phyloP scores from a whole-genome alignment of 1,140 invertebrate species.

The Zophobas morio region DNA sequence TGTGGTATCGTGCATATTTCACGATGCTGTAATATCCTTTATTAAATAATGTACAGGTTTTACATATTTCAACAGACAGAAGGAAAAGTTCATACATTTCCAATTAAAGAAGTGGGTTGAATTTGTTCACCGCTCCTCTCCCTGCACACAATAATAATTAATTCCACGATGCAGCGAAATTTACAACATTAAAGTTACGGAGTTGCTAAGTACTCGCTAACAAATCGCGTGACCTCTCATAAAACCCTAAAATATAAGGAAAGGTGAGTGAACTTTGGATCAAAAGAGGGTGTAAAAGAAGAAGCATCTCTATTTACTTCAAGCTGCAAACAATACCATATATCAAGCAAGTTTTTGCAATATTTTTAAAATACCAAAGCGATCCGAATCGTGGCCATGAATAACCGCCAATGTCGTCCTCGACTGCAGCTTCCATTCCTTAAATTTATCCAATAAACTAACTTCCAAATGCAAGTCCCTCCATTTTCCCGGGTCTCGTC shows the following conservation, averaged over 20 bases:
- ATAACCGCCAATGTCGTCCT: neutral
- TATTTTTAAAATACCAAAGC: constrained; percentile 3
- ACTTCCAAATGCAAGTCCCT: neutral
- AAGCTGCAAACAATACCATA: constrained; percentile 1
- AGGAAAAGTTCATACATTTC: too few species aligned
- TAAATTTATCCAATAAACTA: constrained; percentile 1
- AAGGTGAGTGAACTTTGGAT: neutral
- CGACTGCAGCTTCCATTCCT: neutral
- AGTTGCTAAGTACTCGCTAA: too few species aligned
- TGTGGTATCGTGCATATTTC: too few species aligned
- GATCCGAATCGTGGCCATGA: neutral
- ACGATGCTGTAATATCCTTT: too few species aligned
- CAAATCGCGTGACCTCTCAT: too few species aligned
- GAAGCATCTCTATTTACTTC: constrained; percentile 2
- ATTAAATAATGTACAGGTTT: too few species aligned
- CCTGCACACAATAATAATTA: too few species aligned
- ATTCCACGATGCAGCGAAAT: neutral
- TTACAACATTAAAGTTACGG: neutral
- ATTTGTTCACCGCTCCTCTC: too few species aligned
- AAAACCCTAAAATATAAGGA: neutral
- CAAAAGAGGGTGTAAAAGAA: neutral
- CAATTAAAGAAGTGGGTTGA: too few species aligned
- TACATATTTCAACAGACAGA: too few species aligned
- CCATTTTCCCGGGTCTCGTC: constrained; percentile 3
- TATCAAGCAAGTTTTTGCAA: constrained; percentile 3